Evolutionary conservation across 2,797 vertebrate species (phyloP), one percentile per base, ranked within the genome.

Genomic region (Thaleichthys pacificus): DNA sequence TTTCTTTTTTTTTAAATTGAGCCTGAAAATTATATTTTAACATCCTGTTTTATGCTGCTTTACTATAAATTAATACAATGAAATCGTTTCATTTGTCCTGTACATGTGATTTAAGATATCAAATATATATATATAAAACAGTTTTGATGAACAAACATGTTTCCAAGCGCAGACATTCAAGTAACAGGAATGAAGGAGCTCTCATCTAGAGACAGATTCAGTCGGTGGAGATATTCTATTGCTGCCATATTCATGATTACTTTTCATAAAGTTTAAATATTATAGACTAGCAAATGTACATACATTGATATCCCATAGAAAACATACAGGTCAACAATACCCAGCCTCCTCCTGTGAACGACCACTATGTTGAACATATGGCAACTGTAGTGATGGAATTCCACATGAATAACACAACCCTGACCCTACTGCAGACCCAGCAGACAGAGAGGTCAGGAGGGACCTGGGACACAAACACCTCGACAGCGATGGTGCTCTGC

Each of bases 121-220:
- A 12, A 38, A 22, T 21, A 4, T 14, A 51, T 12, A 51, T 21
- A 58, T 9, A 9, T 21, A 58, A 61, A 61, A 61, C 19, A 3
- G 24, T 24, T 61, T 61, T 26, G 3, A 61, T 61, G 4, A 61
- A 11, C 58, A 14, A 28, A 61, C 22, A 66, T 7, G 21, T 42
- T 62, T 58, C 2, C 21, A 35, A 72, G 32, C n/a, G 19, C n/a
- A 42, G n/a, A 62, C 35, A 64, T 71, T 19, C 56, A 30, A 76
- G 61, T 77, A 78, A 64, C 69, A 77, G 51, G 42, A 81, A 68
- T 75, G 72, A 77, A 75, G 73, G 72, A 67, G 72, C 47, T 51
- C 68, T 11, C n/a, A n/a, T n/a, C 0, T 72, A 5, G 26, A 49
- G 51, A 54, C 19, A 30, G 17, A 51, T 51, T 19, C 47, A 38